A percentile compares a stretch with the other conserved stretches of the same genome.
Conservation (phyloP, 2,888 invertebrate genomes). For the Synergus japonicus region DNA sequence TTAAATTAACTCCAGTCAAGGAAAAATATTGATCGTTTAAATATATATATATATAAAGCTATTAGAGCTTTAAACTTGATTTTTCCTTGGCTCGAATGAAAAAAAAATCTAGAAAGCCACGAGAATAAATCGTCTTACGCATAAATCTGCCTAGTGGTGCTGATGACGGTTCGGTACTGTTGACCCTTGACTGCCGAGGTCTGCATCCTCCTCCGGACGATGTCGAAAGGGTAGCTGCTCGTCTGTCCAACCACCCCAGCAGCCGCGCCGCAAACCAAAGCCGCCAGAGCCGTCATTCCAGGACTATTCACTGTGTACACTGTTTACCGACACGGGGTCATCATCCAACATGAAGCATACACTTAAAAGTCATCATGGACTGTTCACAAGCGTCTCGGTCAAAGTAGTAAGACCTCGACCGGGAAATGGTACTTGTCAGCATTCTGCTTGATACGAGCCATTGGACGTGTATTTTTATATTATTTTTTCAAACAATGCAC, state of each 20-base stretch:
- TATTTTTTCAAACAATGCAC: slow-evolving; percentile 13
- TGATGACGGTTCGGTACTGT: slow-evolving; percentile 80
- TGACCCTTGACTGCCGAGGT: slow-evolving; percentile 81
- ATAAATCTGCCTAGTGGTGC: slow-evolving; percentile 85
- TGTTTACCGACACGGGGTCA: slow-evolving; percentile 64
- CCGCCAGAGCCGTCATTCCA: slow-evolving; percentile 79
- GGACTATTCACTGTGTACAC: slow-evolving; percentile 70
- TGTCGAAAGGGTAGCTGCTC: slow-evolving; percentile 97
- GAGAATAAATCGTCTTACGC: slow-evolving; percentile 78
- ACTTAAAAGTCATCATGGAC: slow-evolving; percentile 61
- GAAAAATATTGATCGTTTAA: not conserved
- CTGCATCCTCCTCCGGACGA: slow-evolving; percentile 88
- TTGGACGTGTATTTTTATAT: not conserved
- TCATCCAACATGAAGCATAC: slow-evolving; percentile 69
- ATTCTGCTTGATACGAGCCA: slow-evolving; percentile 41
- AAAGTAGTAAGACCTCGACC: slow-evolving; percentile 62
- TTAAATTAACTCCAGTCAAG: not conserved
- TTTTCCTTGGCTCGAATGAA: not conserved
- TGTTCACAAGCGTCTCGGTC: slow-evolving; percentile 61
- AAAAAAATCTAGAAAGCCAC: not conserved
- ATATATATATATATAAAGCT: no score
- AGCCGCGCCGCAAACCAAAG: slow-evolving; percentile 90
- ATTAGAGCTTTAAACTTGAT: not conserved
- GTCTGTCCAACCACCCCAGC: slow-evolving; percentile 97
- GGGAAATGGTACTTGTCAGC: slow-evolving; percentile 62